phyloP scores from a whole-genome alignment of 2,888 invertebrate species.

The Oligia strigilis region DNA sequence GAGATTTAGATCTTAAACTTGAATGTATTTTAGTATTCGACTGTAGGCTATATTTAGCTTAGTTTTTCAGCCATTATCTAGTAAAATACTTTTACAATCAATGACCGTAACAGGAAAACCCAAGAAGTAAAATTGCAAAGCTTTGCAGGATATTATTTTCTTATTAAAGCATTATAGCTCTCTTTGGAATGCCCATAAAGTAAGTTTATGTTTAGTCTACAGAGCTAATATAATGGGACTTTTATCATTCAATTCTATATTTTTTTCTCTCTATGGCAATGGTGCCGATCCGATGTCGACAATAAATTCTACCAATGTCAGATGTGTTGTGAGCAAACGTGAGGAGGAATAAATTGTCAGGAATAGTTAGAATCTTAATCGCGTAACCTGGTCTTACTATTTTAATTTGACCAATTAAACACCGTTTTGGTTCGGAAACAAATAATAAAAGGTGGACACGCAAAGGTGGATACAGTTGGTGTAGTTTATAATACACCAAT shows the following conservation, averaged over 20 bases:
- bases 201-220: too few species aligned
- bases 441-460: background rate
- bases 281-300: background rate
- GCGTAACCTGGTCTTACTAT: background rate
- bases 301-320: background rate
- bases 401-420: too few species aligned
- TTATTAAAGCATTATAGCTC: background rate
- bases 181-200: background rate
- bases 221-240: background rate
- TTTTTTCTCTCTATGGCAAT: background rate
- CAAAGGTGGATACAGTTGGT: too few species aligned
- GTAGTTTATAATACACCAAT: background rate
- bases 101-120: constrained; percentile 19
- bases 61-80: background rate
- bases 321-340: background rate
- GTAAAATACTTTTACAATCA: background rate
- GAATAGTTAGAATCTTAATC: background rate
- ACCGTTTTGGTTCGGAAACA: too few species aligned
- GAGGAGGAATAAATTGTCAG: background rate
- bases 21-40: background rate
- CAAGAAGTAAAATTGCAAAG: background rate
- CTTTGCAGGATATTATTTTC: background rate
- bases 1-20: background rate
- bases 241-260: background rate
- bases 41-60: background rate